These are phyloP conservation scores for Lypha dubia DNA, from an alignment of 2,888 invertebrate genomes.

Conservation along the genomic window DNA sequence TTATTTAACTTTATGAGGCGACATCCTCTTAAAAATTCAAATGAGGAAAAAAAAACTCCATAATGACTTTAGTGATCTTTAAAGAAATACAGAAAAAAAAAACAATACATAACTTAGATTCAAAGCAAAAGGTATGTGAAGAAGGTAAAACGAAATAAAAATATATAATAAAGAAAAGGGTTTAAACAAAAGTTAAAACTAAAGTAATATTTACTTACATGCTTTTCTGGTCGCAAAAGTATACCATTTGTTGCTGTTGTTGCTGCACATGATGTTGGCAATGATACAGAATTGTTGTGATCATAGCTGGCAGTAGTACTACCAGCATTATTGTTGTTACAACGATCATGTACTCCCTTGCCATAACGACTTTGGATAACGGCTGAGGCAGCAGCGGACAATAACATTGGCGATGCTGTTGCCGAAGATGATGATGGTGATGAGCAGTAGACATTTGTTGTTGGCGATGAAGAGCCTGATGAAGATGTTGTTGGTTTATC, in stretches of 20 bases:
- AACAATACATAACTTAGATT: slow-evolving; percentile 31
- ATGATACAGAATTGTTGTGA: slow-evolving; percentile 36
- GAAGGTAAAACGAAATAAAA: slow-evolving; percentile 20
- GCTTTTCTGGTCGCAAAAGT: slow-evolving; percentile 83
- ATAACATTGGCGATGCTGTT: slow-evolving; percentile 78
- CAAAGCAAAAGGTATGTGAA: slow-evolving; percentile 30
- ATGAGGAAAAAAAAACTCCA: slow-evolving; percentile 42
- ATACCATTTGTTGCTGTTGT: slow-evolving; percentile 75
- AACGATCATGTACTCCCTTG: slow-evolving; percentile 73
- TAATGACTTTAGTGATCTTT: slow-evolving; percentile 65
- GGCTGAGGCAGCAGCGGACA: slow-evolving; percentile 80
- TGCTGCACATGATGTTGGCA: slow-evolving; percentile 32
- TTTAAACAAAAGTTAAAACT: slow-evolving; percentile 28
- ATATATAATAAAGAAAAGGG: neutral
- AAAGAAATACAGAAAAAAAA: slow-evolving; percentile 12
- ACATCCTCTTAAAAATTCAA: slow-evolving; percentile 63
- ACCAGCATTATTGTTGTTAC: slow-evolving; percentile 53
- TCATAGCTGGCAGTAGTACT: slow-evolving; percentile 63
- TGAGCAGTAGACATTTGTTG: slow-evolving; percentile 74
- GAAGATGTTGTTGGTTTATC: slow-evolving; percentile 77
- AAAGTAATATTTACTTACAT: slow-evolving; percentile 79
- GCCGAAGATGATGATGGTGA: slow-evolving; percentile 74
- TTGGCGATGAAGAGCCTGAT: slow-evolving; percentile 75
- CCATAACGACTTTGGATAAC: slow-evolving; percentile 79
- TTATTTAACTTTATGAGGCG: slow-evolving; percentile 59